Evolutionary conservation across 2,888 invertebrate species (phyloP), one percentile per base, ranked within the genome.

Genomic region (Epinotia demarniana): DNA sequence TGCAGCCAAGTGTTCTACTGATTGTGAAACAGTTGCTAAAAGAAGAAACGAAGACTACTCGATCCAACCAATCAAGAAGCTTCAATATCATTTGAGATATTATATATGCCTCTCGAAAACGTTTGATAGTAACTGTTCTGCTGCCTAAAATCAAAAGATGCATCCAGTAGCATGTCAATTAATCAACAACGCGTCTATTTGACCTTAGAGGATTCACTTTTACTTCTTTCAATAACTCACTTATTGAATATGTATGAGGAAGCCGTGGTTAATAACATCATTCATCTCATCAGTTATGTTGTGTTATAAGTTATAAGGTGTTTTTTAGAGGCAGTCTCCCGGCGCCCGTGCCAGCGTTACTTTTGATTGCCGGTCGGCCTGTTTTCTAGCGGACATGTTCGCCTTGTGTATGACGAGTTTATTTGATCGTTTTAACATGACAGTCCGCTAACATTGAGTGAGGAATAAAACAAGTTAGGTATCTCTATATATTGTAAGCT

Each of bases 191-290:
- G 81, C 81, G 81, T 82, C 82, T 85, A 86, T 87, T 84, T 85
- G 82, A 83, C 78, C 80, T 83, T 82, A 85, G 84, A 83, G 85
- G 87, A 90, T 87, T 88, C 85, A 92, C 93, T 92, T 90, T 93
- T 92, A 92, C 92, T 93, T 92, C 92, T 91, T 90, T 88, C 85
- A 90, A 89, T 88, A 91, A 87, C 86, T 85, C 81, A 86, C 83
- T 85, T 84, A 85, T 87, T 89, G 88, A 90, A 90, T 91, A 90
- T 90, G 83, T 85, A 91, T 90, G 87, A 90, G 86, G 80, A 81
- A 81, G 81, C 79, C 79, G 83, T 79, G 81, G 82, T 85, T 86
- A 86, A 89, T 86, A 89, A 85, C 85, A 89, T 89, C 85, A 86
- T 87, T 85, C 82, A 83, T 83, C 80, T 85, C 82, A 83, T 83